Evolutionary conservation across 2,888 invertebrate genomes (phyloP).

Genomic region (Drosophila colorata): DNA sequence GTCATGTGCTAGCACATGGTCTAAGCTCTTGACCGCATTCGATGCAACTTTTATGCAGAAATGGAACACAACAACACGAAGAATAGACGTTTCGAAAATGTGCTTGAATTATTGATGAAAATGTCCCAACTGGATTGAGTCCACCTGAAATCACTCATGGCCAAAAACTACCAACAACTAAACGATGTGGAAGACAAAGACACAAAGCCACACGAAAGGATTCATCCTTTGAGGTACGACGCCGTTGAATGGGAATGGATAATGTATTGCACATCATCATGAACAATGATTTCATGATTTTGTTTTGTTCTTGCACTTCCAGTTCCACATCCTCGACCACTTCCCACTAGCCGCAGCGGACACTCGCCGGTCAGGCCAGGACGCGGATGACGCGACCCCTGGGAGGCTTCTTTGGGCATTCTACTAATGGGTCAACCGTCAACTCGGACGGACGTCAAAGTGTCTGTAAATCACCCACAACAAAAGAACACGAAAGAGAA

Average conservation of each 20-base stretch:
- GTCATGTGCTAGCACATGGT: not conserved
- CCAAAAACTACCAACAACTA: constrained; percentile 29
- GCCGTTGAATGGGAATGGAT: constrained; percentile 64
- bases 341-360: constrained; percentile 10
- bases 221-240: constrained; percentile 65
- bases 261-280: constrained; percentile 80
- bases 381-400: constrained; percentile 40
- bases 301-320: constrained; percentile 45
- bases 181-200: constrained; percentile 23
- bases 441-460: constrained; percentile 77
- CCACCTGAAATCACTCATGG: constrained; percentile 73
- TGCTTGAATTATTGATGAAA: constrained; percentile 80
- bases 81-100: constrained; percentile 43
- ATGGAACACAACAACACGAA: constrained; percentile 11
- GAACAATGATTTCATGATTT: constrained; percentile 82
- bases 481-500: constrained; percentile 38
- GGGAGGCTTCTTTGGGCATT: constrained; percentile 66
- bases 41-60: constrained; percentile 61
- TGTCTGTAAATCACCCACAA: constrained; percentile 79
- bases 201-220: constrained; percentile 45
- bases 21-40: constrained; percentile 51
- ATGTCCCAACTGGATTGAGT: constrained; percentile 70
- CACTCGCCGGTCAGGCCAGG: constrained; percentile 10
- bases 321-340: constrained; percentile 11
- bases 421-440: constrained; percentile 80